Evolutionary conservation across 2,113 vertebrate genomes (phyloP).

Genomic region (Machaerirhynchus nigripectus): DNA sequence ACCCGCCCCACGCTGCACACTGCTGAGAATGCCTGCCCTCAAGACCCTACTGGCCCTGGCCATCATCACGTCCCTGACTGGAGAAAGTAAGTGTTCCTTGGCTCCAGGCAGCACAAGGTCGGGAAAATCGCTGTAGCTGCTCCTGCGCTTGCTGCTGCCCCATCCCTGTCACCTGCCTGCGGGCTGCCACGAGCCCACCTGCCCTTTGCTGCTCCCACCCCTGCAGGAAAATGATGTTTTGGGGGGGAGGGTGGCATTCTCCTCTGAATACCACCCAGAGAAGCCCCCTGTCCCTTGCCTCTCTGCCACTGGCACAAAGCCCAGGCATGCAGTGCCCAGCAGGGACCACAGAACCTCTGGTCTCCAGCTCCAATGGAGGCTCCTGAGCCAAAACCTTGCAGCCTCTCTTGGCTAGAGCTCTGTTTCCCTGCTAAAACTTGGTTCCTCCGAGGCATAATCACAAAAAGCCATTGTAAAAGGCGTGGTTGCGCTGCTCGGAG

Average conservation of each 20-base stretch:
- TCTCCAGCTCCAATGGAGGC: neutral
- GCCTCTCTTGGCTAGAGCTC: accelerated
- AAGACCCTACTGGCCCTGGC: constrained; percentile 71
- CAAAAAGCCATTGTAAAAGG: accelerated
- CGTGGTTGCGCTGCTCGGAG: neutral
- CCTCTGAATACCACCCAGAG: neutral
- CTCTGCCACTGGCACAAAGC: neutral
- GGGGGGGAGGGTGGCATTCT: neutral
- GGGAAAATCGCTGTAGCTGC: neutral
- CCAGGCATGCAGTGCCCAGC: accelerated
- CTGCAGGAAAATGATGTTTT: accelerated
- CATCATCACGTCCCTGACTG: constrained; percentile 67
- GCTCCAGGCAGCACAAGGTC: accelerated
- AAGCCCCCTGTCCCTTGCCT: neutral
- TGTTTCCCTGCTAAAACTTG: neutral
- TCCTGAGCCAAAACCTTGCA: neutral
- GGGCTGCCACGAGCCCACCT: accelerated
- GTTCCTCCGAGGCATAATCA: neutral
- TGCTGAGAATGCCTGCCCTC: constrained; percentile 61
- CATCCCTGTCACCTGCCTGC: accelerated
- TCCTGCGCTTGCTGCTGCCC: neutral
- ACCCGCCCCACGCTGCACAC: neutral
- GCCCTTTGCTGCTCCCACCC: neutral
- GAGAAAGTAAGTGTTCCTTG: constrained; percentile 71
- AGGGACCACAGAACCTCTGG: accelerated